A percentile compares a stretch with the other conserved stretches of the same genome.
Conservation (phyloP, 2,113 vertebrate species). For the Piprites chloris region DNA sequence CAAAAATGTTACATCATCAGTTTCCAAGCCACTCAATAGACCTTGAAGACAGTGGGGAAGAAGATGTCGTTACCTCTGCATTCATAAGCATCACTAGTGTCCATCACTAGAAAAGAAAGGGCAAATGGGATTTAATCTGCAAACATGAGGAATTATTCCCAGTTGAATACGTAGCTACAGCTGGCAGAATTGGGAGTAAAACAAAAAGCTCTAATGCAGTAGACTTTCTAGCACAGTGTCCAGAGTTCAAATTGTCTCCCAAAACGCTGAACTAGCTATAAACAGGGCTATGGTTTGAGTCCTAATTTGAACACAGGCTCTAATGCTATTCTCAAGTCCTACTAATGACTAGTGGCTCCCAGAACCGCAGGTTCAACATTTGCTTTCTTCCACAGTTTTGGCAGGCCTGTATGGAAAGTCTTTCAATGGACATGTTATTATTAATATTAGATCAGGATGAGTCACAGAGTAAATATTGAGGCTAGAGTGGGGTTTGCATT, state of each 20-base stretch:
- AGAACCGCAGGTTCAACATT: fast-evolving
- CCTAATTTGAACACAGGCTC: not conserved
- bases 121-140: not conserved
- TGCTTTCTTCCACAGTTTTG: not conserved
- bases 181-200: not conserved
- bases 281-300: not conserved
- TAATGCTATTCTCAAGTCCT: not conserved
- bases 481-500: not conserved
- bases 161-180: not conserved
- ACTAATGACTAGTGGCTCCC: fast-evolving
- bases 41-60: not conserved
- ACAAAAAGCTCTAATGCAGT: not conserved
- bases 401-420: not conserved
- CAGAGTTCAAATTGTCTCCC: not conserved
- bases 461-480: not conserved
- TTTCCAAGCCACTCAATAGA: not conserved
- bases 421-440: not conserved
- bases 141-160: not conserved
- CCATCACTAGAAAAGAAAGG: not conserved
- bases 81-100: not conserved
- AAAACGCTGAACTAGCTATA: not conserved
- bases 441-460: not conserved
- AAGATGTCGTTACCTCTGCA: not conserved
- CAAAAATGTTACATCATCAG: not conserved
- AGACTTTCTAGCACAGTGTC: not conserved